Conservation (phyloP, 2,113 vertebrate genomes). For the Hoplias malabaricus region DNA sequence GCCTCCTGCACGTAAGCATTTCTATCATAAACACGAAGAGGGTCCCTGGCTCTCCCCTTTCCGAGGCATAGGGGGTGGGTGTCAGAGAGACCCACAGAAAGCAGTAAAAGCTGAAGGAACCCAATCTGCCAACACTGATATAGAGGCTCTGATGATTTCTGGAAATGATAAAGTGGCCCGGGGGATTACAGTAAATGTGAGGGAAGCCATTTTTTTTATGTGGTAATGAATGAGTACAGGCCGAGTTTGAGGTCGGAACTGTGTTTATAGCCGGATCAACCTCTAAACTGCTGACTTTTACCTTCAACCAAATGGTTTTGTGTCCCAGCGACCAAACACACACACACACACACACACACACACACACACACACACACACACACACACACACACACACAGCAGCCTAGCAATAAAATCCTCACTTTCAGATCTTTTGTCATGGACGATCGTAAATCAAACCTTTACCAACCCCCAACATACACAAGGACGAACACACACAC, state of each 20-base stretch:
- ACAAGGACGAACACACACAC: neutral
- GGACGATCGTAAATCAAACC: conserved; percentile 18
- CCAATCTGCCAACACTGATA: neutral
- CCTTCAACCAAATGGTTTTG: conserved; percentile 26
- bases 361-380: conserved; percentile 8
- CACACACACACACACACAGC: neutral
- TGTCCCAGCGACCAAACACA: conserved; percentile 21
- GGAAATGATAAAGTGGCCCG: neutral
- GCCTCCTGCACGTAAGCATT: neutral
- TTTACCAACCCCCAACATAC: neutral
- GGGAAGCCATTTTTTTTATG: neutral
- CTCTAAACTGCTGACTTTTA: neutral
- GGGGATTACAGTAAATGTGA: neutral
- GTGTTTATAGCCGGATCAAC: conserved; percentile 14
- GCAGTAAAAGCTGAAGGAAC: neutral
- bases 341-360: conserved; percentile 5
- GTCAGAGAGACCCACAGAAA: neutral
- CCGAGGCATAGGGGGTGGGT: neutral
- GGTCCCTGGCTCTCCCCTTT: neutral
- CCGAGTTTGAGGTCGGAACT: neutral
- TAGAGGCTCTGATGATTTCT: neutral
- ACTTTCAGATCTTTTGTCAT: conserved; percentile 7
- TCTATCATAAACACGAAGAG: neutral
- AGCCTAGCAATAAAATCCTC: conserved; percentile 14
- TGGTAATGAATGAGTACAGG: neutral